Conservation (phyloP, 1,140 invertebrate genomes). For the Spodoptera litura region DNA sequence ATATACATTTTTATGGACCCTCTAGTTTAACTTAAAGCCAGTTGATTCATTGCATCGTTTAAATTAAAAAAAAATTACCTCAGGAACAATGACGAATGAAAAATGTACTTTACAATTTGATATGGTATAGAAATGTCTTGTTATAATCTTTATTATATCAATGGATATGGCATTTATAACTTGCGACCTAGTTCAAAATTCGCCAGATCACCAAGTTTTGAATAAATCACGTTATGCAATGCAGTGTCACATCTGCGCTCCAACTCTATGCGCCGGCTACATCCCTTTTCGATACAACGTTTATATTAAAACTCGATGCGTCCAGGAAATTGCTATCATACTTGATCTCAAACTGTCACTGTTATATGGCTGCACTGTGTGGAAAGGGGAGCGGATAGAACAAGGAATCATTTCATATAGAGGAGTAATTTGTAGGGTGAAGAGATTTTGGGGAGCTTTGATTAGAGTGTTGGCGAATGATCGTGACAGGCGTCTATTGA, state of each 20-base stretch:
- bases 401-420: background rate
- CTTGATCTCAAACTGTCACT: constrained; percentile 70
- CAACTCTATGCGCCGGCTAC: constrained; percentile 50
- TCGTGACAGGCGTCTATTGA: too few species aligned
- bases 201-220: background rate
- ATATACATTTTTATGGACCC: too few species aligned
- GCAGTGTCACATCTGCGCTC: constrained; percentile 9
- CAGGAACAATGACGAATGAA: too few species aligned
- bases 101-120: too few species aligned
- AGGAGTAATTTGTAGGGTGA: background rate
- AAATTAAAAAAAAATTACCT: too few species aligned
- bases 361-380: constrained; percentile 2
- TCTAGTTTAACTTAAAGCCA: too few species aligned
- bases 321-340: constrained; percentile 73
- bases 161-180: constrained; percentile 18
- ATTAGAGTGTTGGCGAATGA: background rate
- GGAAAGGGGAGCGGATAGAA: constrained; percentile 40
- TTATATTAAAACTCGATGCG: constrained; percentile 70
- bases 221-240: background rate
- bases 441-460: background rate
- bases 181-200: constrained; percentile 9
- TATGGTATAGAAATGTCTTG: too few species aligned
- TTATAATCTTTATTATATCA: too few species aligned
- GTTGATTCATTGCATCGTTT: too few species aligned
- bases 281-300: constrained; percentile 61